Evolutionary conservation across 2,888 invertebrate species (phyloP).

Genomic region (Drosophila quasianomalipes): DNA sequence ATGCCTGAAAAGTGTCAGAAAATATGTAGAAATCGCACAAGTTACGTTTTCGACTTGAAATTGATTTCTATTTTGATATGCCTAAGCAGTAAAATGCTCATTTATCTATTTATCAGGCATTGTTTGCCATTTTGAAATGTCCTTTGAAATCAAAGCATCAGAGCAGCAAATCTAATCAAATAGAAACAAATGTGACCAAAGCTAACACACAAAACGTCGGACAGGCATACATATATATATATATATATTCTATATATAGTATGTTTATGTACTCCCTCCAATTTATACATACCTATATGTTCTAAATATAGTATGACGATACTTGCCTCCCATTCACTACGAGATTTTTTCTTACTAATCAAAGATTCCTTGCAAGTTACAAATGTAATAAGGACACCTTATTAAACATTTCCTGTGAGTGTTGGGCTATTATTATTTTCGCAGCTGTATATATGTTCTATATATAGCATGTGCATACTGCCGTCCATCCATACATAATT

Average conservation of each 20-base stretch:
- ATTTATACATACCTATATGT: neutral
- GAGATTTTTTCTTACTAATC: neutral
- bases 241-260: neutral
- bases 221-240: neutral
- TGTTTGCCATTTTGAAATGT: constrained; percentile 5
- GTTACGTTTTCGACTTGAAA: neutral
- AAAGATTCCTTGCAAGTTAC: neutral
- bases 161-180: constrained; percentile 37
- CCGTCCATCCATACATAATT: neutral
- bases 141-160: neutral
- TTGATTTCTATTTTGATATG: neutral
- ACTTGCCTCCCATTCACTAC: neutral
- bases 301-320: neutral
- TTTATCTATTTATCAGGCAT: neutral
- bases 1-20: neutral
- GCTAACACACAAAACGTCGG: constrained; percentile 11
- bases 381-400: neutral
- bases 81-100: neutral
- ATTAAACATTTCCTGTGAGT: neutral
- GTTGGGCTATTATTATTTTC: neutral
- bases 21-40: neutral
- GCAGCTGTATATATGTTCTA: neutral
- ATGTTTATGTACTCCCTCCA: neutral
- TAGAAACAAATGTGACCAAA: constrained; percentile 25
- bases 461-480: neutral